Evolutionary conservation across 2,797 vertebrate species (phyloP).

Genomic region (Trematomus bernacchii): DNA sequence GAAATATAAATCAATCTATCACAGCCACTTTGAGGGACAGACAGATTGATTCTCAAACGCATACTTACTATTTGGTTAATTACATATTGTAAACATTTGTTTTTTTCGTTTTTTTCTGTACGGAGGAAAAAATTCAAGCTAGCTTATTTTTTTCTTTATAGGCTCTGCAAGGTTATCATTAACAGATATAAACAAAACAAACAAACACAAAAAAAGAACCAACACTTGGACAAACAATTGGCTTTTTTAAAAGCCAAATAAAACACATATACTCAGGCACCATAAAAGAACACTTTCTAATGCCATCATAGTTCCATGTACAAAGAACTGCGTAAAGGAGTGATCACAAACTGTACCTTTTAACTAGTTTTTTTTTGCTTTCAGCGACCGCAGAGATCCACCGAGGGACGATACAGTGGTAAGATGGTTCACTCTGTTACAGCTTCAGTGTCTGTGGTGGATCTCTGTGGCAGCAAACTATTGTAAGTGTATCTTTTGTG

Average conservation of each 20-base stretch:
- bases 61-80: conserved; percentile 87
- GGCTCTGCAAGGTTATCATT: conserved; percentile 83
- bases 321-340: conserved; percentile 65
- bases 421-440: conserved; percentile 42
- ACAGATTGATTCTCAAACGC: conserved; percentile 78
- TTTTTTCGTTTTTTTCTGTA: conserved; percentile 81
- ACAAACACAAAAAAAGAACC: conserved; percentile 51
- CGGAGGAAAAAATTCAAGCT: conserved; percentile 82
- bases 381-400: conserved; percentile 43
- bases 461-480: conserved; percentile 43
- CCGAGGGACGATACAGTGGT: conserved; percentile 22
- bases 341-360: conserved; percentile 60
- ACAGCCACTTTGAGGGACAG: conserved; percentile 73
- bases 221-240: conserved; percentile 75
- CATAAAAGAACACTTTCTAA: conserved; percentile 78
- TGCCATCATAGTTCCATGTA: conserved; percentile 70
- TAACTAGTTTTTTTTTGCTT: conserved; percentile 20
- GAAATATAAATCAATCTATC: conserved; percentile 75
- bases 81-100: conserved; percentile 88
- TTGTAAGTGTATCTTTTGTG: conserved; percentile 61
- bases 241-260: conserved; percentile 77
- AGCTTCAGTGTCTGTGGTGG: conserved; percentile 28
- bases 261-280: conserved; percentile 71
- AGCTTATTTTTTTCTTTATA: conserved; percentile 87
- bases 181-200: conserved; percentile 75